These are phyloP conservation scores for Phylloscopus collybita DNA, from an alignment of 2,797 vertebrate species.

Conservation along the genomic window DNA sequence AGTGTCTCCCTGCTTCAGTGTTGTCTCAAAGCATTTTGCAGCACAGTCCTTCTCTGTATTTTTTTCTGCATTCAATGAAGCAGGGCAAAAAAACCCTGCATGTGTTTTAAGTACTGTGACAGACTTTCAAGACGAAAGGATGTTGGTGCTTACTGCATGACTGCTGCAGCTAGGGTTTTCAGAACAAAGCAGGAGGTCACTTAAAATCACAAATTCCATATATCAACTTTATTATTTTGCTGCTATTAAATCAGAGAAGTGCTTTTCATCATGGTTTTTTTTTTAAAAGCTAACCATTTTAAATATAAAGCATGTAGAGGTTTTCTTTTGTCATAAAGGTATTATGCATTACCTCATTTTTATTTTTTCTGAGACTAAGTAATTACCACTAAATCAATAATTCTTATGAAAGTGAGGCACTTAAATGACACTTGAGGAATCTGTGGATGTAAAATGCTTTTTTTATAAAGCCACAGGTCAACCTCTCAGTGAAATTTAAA, in stretches of 20 bases:
- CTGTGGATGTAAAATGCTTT: neutral
- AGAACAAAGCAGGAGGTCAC: neutral
- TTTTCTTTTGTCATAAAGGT: neutral
- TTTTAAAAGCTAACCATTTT: neutral
- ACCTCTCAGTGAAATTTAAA: neutral
- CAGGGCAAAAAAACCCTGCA: rapidly evolving
- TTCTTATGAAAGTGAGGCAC: neutral
- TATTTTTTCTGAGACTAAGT: neutral
- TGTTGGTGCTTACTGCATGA: neutral
- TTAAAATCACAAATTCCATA: neutral
- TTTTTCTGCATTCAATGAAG: neutral
- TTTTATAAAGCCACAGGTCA: neutral
- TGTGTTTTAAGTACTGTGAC: neutral
- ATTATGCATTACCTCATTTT: neutral
- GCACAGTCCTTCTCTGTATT: neutral
- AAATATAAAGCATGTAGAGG: neutral
- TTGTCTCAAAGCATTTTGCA: neutral
- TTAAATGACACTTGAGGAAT: neutral
- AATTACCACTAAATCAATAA: neutral
- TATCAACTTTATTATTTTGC: neutral
- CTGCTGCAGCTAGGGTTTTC: neutral
- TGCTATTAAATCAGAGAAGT: neutral
- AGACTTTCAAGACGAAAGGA: neutral
- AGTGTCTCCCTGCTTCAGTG: neutral
- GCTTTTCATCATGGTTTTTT: neutral